phyloP scores from a whole-genome alignment of 2,113 vertebrate genomes.

The Quiscalus mexicanus region DNA sequence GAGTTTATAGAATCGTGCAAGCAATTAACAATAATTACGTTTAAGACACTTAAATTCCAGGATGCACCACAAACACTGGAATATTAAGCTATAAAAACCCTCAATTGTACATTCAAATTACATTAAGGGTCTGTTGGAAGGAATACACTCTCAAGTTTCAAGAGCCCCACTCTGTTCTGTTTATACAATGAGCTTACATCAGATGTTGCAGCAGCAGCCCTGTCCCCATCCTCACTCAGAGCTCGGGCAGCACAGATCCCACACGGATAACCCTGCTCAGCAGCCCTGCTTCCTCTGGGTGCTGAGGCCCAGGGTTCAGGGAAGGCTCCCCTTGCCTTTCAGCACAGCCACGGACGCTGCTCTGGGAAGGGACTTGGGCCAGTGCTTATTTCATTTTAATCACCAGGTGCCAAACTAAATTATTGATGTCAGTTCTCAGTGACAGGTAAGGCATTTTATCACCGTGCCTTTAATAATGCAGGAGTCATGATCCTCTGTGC shows the following conservation, averaged over 20 bases:
- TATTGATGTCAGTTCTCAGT: slow-evolving; percentile 14
- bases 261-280: background rate
- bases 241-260: accelerated
- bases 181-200: background rate
- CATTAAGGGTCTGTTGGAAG: slow-evolving; percentile 67
- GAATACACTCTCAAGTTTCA: slow-evolving; percentile 10
- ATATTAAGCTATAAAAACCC: slow-evolving; percentile 71
- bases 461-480: slow-evolving; percentile 23
- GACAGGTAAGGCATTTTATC: slow-evolving; percentile 38
- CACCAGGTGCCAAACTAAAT: slow-evolving; percentile 32
- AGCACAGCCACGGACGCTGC: accelerated
- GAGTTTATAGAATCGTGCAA: slow-evolving; percentile 78
- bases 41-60: slow-evolving; percentile 80
- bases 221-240: background rate
- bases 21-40: slow-evolving; percentile 83
- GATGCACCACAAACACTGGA: slow-evolving; percentile 74
- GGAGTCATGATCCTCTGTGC: slow-evolving; percentile 30
- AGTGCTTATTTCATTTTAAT: slow-evolving; percentile 42
- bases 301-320: background rate
- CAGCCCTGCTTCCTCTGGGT: background rate
- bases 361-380: background rate
- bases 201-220: background rate
- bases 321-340: background rate
- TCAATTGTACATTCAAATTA: slow-evolving; percentile 70
- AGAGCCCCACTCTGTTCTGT: slow-evolving; percentile 36